Conservation (phyloP, 2,888 invertebrate genomes). For the Calliopum simillimum region DNA sequence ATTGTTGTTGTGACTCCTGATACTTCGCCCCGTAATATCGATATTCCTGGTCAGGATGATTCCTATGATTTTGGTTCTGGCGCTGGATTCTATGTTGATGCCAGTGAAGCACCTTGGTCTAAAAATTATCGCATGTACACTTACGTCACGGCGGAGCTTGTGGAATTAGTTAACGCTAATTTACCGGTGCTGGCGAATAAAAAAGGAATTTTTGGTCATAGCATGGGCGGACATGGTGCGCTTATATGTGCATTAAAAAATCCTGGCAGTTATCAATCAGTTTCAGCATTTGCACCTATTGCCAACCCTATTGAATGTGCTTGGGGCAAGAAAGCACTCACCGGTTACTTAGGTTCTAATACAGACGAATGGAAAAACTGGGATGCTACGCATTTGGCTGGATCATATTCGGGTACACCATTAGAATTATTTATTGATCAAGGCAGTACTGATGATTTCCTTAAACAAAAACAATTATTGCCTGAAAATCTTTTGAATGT, state of each 20-base stretch:
- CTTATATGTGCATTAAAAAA: conserved; percentile 89
- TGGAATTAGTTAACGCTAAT: conserved; percentile 78
- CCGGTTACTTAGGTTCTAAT: conserved; percentile 81
- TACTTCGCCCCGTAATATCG: conserved; percentile 92
- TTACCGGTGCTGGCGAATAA: conserved; percentile 75
- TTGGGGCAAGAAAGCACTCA: conserved; percentile 91
- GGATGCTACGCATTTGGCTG: conserved; percentile 88
- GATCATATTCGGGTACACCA: conserved; percentile 85
- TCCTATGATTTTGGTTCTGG: conserved; percentile 94
- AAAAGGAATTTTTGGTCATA: conserved; percentile 86
- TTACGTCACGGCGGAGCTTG: conserved; percentile 90
- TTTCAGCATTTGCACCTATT: conserved; percentile 96
- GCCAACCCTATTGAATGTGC: conserved; percentile 85
- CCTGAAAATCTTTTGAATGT: conserved; percentile 81
- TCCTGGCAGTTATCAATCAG: conserved; percentile 87
- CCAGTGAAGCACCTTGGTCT: conserved; percentile 91
- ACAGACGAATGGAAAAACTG: conserved; percentile 80
- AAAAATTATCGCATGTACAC: conserved; percentile 94
- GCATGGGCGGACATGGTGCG: conserved; percentile 99
- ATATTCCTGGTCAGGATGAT: conserved; percentile 91
- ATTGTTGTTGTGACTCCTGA: conserved; percentile 94
- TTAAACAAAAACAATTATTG: conserved; percentile 79
- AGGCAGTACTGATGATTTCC: conserved; percentile 87
- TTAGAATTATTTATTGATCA: conserved; percentile 88
- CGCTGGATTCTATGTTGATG: conserved; percentile 96